Conservation (phyloP, 2,888 invertebrate genomes). For the Polydrusus tereticollis region DNA sequence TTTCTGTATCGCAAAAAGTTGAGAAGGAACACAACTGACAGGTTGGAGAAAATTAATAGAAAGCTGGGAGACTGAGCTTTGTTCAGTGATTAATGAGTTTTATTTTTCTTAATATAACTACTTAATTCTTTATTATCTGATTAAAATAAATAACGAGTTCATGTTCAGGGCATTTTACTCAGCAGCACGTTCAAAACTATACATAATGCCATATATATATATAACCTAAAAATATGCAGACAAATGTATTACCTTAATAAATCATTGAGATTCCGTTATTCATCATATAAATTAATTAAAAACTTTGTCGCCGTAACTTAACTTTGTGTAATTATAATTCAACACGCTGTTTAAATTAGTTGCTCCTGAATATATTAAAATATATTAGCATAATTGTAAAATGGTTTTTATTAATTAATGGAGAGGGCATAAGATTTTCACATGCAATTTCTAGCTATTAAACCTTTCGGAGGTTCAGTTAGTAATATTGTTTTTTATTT, state of each 20-base stretch:
- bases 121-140: slow-evolving; percentile 7
- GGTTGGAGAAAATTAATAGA: slow-evolving; percentile 31
- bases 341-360: slow-evolving; percentile 27
- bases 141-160: neutral
- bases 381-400: slow-evolving; percentile 8
- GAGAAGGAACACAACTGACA: slow-evolving; percentile 26
- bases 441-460: no score
- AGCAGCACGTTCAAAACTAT: no score
- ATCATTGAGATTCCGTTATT: neutral
- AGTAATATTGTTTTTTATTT: no score
- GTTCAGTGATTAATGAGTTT: slow-evolving; percentile 31
- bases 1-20: slow-evolving; percentile 10
- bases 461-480: no score
- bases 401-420: neutral
- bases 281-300: slow-evolving; percentile 5
- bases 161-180: neutral
- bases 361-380: slow-evolving; percentile 11
- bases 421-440: neutral
- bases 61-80: slow-evolving; percentile 27
- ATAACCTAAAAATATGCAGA: neutral
- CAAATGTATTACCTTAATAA: neutral
- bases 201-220: neutral
- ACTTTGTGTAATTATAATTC: slow-evolving; percentile 18
- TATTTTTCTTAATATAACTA: slow-evolving; percentile 23
- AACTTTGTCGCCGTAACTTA: neutral